phyloP scores from a whole-genome alignment of 2,113 vertebrate species.

The Tyrannus savana region DNA sequence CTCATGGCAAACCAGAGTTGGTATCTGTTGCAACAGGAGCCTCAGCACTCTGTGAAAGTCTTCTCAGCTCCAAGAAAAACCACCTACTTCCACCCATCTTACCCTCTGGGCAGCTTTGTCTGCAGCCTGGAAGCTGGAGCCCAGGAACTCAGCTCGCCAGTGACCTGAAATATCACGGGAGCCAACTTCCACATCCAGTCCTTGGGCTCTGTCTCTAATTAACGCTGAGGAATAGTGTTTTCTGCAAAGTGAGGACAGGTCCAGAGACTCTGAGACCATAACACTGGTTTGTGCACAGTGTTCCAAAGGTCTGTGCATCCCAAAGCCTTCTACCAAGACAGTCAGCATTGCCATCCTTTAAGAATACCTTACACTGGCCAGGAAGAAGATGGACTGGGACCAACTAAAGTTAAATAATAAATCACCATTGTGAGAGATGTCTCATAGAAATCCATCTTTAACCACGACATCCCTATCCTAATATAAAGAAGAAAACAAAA shows the following conservation, averaged over 20 bases:
- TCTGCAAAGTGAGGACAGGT: neutral
- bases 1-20: neutral
- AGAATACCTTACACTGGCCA: neutral
- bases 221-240: neutral
- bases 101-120: neutral
- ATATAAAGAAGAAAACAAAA: neutral
- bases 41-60: neutral
- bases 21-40: neutral
- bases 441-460: neutral
- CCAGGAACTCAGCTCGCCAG: neutral
- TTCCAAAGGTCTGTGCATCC: neutral
- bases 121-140: neutral
- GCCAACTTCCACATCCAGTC: neutral
- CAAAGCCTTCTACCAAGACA: neutral
- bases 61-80: neutral
- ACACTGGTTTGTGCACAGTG: neutral
- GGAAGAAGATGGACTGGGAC: neutral
- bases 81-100: neutral
- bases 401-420: neutral
- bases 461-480: neutral
- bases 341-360: neutral
- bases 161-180: neutral
- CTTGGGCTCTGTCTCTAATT: neutral
- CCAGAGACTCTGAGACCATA: neutral
- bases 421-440: neutral